Evolutionary conservation across 2,888 invertebrate species (phyloP), one percentile per base, ranked within the genome.

Genomic region (Drosophila hawaiiensis): DNA sequence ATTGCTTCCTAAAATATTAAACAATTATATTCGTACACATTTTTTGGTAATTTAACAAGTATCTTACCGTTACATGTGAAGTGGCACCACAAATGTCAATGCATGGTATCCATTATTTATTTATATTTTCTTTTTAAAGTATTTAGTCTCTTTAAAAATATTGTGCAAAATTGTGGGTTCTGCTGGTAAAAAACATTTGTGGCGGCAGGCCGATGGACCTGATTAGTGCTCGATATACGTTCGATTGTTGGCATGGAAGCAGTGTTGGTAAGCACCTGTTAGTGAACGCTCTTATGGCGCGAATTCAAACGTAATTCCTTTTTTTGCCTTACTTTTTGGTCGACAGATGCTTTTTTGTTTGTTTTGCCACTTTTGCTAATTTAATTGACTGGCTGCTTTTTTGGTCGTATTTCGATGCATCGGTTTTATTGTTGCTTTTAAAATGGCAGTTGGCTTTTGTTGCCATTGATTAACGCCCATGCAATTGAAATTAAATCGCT

Each of bases 401-500:
- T 22, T 33, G 6, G 1, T 25, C 10, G 16, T 50, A 62, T 76
- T 69, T 53, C 49, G 35, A 33, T 64, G 47, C 22, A 39, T 29
- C 9, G 16, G 16, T 9, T 69, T 69, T 19, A 19, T 58, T 52
- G 33, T 58, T 62, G 14, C 25, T 49, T 61, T 61, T 29, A 22
- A 22, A 66, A 41, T 37, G 43, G 12, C 33, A 16, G 50, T 54
- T 74, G 69, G 62, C 83, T 75, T 84, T 82, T 77, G 78, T 76
- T 75, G 58, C 50, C 66, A 68, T 90, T 90, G 90, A 85, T 85
- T 90, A 89, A 85, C 89, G 86, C 78, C 67, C 84, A 69, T 83
- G 90, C 90, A 83, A 90, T 90, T 85, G 76, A 85, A 85, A 89
- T 90, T 89, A 83, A 85, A 85, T 85, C 74, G 87, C 68, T 83